These are phyloP conservation scores for Siniperca chuatsi DNA, from an alignment of 2,113 vertebrate genomes.

Conservation along the genomic window DNA sequence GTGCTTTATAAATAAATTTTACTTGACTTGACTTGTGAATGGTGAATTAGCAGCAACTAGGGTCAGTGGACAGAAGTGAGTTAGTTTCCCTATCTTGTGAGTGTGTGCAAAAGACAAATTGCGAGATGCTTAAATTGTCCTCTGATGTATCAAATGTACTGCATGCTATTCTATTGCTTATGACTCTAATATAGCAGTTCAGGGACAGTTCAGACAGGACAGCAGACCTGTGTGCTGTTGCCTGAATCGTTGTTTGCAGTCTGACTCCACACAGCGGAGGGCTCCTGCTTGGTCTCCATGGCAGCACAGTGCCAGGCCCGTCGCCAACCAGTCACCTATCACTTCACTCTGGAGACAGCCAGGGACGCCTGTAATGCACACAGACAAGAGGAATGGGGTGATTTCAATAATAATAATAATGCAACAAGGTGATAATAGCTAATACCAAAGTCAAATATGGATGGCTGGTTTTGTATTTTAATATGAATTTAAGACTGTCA, in stretches of 20 bases:
- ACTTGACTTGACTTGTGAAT: not conserved
- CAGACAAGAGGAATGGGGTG: not conserved
- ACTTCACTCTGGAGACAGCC: constrained; percentile 49
- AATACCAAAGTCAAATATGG: not conserved
- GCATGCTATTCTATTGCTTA: not conserved
- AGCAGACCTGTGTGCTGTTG: constrained; percentile 79
- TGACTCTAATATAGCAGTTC: not conserved
- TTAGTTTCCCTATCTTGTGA: not conserved
- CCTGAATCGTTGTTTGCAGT: constrained; percentile 72
- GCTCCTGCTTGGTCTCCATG: constrained; percentile 85
- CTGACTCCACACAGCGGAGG: constrained; percentile 83
- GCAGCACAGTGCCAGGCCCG: constrained; percentile 53
- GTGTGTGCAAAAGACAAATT: not conserved
- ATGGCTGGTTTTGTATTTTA: not conserved
- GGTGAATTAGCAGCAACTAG: not conserved
- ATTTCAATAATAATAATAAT: not conserved
- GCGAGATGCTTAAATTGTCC: not conserved
- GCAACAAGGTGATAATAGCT: not conserved
- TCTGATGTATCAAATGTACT: not conserved
- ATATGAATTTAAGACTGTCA: not conserved
- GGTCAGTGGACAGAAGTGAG: not conserved
- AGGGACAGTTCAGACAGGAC: not conserved
- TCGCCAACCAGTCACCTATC: constrained; percentile 44
- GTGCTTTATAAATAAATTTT: too few species aligned
- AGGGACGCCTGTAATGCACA: constrained; percentile 43